Evolutionary conservation across 1,140 invertebrate species (phyloP).

Genomic region (Orius laevigatus): DNA sequence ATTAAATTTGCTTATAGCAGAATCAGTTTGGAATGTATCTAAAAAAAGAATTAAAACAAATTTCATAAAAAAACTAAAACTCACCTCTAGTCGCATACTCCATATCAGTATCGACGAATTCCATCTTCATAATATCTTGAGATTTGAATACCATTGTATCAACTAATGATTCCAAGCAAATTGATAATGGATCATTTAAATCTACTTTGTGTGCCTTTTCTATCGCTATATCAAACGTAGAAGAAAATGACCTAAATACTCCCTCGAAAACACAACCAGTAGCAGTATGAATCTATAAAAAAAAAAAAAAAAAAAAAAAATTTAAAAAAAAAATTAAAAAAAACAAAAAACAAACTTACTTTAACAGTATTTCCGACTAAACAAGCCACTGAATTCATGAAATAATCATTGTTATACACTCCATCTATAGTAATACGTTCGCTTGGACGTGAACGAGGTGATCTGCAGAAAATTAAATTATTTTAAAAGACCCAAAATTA

Average conservation of each 20-base stretch:
- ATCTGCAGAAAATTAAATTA: too few relatives aligned
- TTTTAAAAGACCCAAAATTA: too few relatives aligned
- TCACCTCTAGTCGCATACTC: slow-evolving; percentile 61
- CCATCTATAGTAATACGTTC: slow-evolving; percentile 49
- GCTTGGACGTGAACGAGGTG: not conserved
- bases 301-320: not conserved
- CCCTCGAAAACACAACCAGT: slow-evolving; percentile 71
- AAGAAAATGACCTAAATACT: slow-evolving; percentile 71
- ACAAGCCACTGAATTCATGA: slow-evolving; percentile 69
- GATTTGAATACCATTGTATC: slow-evolving; percentile 75
- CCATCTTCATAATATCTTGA: slow-evolving; percentile 63
- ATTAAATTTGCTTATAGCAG: slow-evolving; percentile 49
- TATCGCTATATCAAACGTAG: slow-evolving; percentile 64
- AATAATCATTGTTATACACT: slow-evolving; percentile 69
- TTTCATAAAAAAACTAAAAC: slow-evolving; percentile 1
- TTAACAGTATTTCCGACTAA: slow-evolving; percentile 67
- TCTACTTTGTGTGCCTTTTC: slow-evolving; percentile 70
- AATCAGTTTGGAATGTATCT: slow-evolving; percentile 68
- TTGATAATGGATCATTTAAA: slow-evolving; percentile 36
- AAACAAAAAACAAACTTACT: slow-evolving; percentile 24
- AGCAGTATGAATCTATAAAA: slow-evolving; percentile 46
- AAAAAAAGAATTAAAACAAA: slow-evolving; percentile 12
- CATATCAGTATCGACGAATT: slow-evolving; percentile 64
- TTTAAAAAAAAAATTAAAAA: slow-evolving; percentile 1
- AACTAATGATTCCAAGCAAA: slow-evolving; percentile 48